phyloP scores from a whole-genome alignment of 1,140 invertebrate genomes.

The Ruditapes philippinarum region DNA sequence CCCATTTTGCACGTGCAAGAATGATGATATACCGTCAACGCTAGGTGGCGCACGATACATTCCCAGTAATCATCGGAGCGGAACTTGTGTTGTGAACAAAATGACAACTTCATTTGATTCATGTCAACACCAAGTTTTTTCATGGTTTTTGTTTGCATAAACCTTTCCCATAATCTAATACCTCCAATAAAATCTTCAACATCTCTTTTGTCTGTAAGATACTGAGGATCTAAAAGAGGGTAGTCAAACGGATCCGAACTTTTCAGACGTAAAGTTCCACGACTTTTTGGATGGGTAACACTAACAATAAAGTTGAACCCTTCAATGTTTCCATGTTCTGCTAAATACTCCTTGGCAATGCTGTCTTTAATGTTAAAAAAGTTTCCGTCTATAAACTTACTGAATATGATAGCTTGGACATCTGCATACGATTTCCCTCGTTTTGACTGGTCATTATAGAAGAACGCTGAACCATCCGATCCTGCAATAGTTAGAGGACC shows the following conservation, averaged over 20 bases:
- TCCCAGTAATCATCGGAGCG: slow-evolving; percentile 35
- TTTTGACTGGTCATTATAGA: slow-evolving; percentile 7
- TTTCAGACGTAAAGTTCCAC: slow-evolving; percentile 79
- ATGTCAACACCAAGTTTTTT: slow-evolving; percentile 14
- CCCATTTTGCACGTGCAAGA: slow-evolving; percentile 95
- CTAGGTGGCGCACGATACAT: slow-evolving; percentile 41
- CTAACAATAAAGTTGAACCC: slow-evolving; percentile 14
- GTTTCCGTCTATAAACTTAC: neutral
- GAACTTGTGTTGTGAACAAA: slow-evolving; percentile 41
- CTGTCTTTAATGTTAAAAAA: slow-evolving; percentile 34
- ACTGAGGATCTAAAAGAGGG: slow-evolving; percentile 93
- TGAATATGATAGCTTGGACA: slow-evolving; percentile 34
- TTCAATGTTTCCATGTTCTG: neutral
- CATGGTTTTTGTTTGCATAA: slow-evolving; percentile 48
- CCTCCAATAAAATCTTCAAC: slow-evolving; percentile 57
- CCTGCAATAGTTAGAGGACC: slow-evolving; percentile 22
- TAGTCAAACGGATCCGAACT: slow-evolving; percentile 91
- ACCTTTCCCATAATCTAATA: slow-evolving; percentile 38
- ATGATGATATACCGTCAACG: slow-evolving; percentile 87
- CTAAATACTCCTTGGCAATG: slow-evolving; percentile 5
- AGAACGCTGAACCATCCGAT: slow-evolving; percentile 40
- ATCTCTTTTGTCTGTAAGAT: slow-evolving; percentile 73
- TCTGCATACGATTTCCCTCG: neutral
- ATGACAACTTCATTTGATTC: slow-evolving; percentile 37
- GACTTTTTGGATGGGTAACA: slow-evolving; percentile 74